phyloP scores from a whole-genome alignment of 2,888 invertebrate genomes.

The Pyrgus malvae region DNA sequence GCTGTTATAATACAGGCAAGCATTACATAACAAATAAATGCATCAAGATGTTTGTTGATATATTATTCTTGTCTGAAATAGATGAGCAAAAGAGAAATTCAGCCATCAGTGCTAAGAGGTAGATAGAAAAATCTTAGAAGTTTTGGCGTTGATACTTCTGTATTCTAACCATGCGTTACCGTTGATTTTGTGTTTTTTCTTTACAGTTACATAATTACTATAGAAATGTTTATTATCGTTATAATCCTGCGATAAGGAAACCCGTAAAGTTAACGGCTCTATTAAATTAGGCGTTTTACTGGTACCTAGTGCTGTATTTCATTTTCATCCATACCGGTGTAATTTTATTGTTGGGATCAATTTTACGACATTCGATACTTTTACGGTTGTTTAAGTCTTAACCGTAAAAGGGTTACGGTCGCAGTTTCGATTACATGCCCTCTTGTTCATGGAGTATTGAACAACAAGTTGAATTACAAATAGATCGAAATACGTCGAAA shows the following conservation, averaged over 20 bases:
- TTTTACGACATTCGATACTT: constrained; percentile 72
- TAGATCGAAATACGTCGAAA: constrained; percentile 8
- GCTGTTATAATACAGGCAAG: no score
- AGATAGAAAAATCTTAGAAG: no score
- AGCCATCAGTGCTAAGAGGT: no score
- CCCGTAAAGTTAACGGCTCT: constrained; percentile 15
- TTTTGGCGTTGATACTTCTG: no score
- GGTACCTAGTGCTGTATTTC: constrained; percentile 56
- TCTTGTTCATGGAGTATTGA: constrained; percentile 26
- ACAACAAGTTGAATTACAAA: constrained; percentile 15
- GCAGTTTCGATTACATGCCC: constrained; percentile 42
- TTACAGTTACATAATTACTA: background rate
- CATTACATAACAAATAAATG: no score
- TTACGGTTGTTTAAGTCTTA: constrained; percentile 66
- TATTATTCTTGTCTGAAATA: no score
- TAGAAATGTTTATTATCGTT: background rate
- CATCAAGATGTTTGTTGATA: no score
- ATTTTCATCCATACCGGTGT: constrained; percentile 64
- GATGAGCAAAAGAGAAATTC: no score
- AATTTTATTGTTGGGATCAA: constrained; percentile 70
- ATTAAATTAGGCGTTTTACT: constrained; percentile 39
- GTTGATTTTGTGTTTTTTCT: background rate
- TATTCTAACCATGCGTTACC: no score
- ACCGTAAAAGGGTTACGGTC: constrained; percentile 67
- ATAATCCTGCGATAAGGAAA: constrained; percentile 6